Base-by-base conservation (phyloP, 35 echinoderm and acorn worm genomes). In the Lytechinus variegatus region DNA sequence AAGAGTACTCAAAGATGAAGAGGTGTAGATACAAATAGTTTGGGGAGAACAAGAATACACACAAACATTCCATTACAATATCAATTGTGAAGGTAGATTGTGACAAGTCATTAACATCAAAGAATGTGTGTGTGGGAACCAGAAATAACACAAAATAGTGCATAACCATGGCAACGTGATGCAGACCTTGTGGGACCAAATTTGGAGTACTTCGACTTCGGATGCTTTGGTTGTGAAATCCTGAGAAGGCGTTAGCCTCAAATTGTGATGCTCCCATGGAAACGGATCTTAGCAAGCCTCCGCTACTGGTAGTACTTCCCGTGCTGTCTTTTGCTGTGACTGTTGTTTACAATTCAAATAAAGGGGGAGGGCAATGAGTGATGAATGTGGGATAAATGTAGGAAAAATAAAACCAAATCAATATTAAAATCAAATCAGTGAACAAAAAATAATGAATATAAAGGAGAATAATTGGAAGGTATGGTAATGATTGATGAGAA, bases 161-260 rank as follows among this genome's bases (percentile, higher is more conserved):
- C 52, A 44, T 90, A 44, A 90, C 88, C 88, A 90, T 90, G 88
- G 52, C 88, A 90, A 90, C 88, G 52, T 44, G 88, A 90, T 90
- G 88, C 92, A 93, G 92, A 98, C 97, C 97, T 98, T 96, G 94
- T 56, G 95, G 97, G 71, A 94, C 95, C 95, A 98, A 95, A 88
- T 98, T 98, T 94, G 97, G 97, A 52, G 97, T 96, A 94, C 97
- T 98, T 61, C 93, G 93, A 61, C 97, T 98, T 86, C 97, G 97
- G 92, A 87, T 95, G 97, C 95, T 98, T 90, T 95, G 95, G 96
- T 96, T 97, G 54, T 95, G 94, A 92, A 95, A 96, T 54, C 86
- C 94, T 52, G 91, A 86, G 94, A 98, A 92, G 12, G 96, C 96
- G 56, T 98, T 96, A 87, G 95, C 96, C 95, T 98, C 96, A 94